Percentiles rank a stretch among this genome's conserved stretches.
Conservation (phyloP, 2,113 vertebrate genomes). For the Prolemur simus region DNA sequence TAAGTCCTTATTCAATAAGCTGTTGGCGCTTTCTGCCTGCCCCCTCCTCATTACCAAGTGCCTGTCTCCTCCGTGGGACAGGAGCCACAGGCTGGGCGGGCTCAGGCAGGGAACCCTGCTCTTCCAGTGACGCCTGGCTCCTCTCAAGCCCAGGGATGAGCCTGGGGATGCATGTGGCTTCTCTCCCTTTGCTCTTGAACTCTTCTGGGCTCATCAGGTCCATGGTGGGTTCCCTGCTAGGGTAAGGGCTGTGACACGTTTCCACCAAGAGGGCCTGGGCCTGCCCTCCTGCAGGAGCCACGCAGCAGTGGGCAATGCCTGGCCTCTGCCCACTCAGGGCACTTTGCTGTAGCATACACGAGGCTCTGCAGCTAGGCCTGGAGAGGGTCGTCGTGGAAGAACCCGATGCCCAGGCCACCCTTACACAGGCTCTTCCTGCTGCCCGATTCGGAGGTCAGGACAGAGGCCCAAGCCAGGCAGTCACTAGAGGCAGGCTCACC, state of each 20-base stretch:
- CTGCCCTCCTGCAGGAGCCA: background rate
- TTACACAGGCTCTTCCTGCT: background rate
- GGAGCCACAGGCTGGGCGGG: background rate
- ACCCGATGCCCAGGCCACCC: background rate
- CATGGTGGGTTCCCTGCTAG: background rate
- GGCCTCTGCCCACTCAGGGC: background rate
- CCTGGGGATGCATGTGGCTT: rapidly evolving
- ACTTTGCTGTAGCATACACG: rapidly evolving
- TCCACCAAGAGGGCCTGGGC: background rate
- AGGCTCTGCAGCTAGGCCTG: background rate
- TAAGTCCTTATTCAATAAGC: background rate
- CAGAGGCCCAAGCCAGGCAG: background rate
- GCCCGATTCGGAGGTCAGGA: background rate
- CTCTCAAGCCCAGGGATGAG: background rate
- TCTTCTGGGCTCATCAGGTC: background rate
- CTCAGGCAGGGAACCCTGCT: background rate
- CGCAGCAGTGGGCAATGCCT: background rate
- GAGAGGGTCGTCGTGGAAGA: background rate
- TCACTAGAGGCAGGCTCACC: background rate
- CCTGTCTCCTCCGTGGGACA: background rate
- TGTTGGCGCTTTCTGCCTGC: background rate
- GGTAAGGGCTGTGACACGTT: background rate
- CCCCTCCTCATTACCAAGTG: background rate
- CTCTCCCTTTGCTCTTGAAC: background rate
- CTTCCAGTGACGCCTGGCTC: rapidly evolving